Base-by-base conservation (phyloP, 92 coral and sea anemone species). In the Metridium senile region DNA sequence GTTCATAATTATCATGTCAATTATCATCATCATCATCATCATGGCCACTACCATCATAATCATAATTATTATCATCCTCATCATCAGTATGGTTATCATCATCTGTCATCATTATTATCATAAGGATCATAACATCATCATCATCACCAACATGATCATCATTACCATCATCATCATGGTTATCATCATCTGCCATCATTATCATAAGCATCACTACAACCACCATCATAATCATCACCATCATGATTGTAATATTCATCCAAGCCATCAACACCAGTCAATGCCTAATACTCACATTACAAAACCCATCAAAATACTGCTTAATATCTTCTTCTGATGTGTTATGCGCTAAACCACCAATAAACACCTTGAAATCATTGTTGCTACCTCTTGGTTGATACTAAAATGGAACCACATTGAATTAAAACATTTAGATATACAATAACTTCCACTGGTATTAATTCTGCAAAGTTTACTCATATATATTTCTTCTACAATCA, bases 311-410 rank as follows among this genome's bases (percentile, higher is more conserved):
- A 72, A 94, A 94, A 87, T 91, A 94, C 69, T 71, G 85, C 51
- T 82, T 80, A 16, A 94, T 80, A 65, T 94, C 98, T 1, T 94
- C 98, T 52, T 94, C 98, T 56, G 97, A 77, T 16, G 97, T 94
- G 19, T 91, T 91, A 64, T 70, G 63, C 10, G 98, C 97, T 73
- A 94, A 80, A 10, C 98, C 98, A 25, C 98, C 98, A 56, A 94
- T 90, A 66, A 94, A 94, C 26, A 91, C 70, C 86, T 94, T 94
- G 26, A 86, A 54, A 17, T 82, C 88, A 84, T 91, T 91, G 34
- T 45, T 78, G 26, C 63, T 72, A 34, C 34, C 75, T 81, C 83
- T 85, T 89, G 83, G 89, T 17, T 58, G 74, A 53, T 8, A 53
- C 21, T 33, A 11, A 21, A 66, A 18, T 26, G 11, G 31, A 26